Evolutionary conservation across 2,888 invertebrate species (phyloP).

Genomic region (Sinopyrophorus schimmeli): DNA sequence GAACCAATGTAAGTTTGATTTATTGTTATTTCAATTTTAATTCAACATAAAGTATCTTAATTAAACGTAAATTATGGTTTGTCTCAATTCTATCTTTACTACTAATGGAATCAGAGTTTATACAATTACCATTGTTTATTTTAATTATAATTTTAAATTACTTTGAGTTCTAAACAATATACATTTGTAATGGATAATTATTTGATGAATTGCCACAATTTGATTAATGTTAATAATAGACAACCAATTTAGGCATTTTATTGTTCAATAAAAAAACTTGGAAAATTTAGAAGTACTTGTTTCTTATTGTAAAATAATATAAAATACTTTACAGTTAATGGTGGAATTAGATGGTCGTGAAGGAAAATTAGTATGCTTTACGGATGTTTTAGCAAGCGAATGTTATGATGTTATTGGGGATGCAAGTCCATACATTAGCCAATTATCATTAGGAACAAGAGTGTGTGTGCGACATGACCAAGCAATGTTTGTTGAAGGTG

Average conservation of each 20-base stretch:
- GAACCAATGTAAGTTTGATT: constrained; percentile 58
- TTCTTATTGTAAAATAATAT: background rate
- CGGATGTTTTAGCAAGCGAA: constrained; percentile 77
- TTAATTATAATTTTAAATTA: no score
- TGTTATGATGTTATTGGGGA: constrained; percentile 90
- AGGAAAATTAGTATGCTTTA: constrained; percentile 69
- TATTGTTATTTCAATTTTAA: background rate
- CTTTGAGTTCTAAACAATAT: no score
- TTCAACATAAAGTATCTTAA: background rate
- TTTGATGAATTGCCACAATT: no score
- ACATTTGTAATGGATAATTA: no score
- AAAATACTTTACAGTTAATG: constrained; percentile 59
- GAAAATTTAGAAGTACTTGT: background rate
- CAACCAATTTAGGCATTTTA: no score
- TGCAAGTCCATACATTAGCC: constrained; percentile 83
- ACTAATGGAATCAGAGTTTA: no score
- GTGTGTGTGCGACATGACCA: constrained; percentile 79
- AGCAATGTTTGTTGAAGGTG: constrained; percentile 82
- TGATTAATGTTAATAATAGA: no score
- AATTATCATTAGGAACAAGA: constrained; percentile 76
- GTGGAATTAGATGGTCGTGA: constrained; percentile 82
- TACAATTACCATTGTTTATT: no score
- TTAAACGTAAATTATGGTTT: no score
- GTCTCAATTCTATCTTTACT: no score
- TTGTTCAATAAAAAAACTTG: no score